A percentile compares a stretch with the other conserved stretches of the same genome.
These are phyloP conservation scores for Caprella mutica DNA, from an alignment of 2,888 invertebrate species.

Conservation along the genomic window DNA sequence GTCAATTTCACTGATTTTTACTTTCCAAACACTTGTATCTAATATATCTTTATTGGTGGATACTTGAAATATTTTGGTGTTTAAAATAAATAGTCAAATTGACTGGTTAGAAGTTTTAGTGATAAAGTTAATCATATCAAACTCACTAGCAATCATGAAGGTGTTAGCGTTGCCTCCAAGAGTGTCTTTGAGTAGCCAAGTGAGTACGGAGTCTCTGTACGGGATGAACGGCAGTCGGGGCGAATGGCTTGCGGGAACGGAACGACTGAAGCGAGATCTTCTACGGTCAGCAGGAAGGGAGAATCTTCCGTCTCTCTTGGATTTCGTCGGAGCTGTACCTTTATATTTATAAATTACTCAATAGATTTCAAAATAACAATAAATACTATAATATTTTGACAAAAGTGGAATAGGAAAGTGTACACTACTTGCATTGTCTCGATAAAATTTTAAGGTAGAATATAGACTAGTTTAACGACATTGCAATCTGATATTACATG, in stretches of 20 bases:
- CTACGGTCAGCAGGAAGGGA: background rate
- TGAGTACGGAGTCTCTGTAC: constrained; percentile 66
- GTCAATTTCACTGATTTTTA: too few species aligned
- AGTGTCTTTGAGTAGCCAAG: constrained; percentile 69
- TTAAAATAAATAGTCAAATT: too few species aligned
- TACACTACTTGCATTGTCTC: background rate
- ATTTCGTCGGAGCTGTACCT: background rate
- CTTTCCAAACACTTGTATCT: too few species aligned
- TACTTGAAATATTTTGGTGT: too few species aligned
- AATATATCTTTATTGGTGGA: too few species aligned
- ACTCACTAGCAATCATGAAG: constrained; percentile 67
- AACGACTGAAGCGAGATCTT: background rate
- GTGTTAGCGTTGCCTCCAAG: constrained; percentile 66
- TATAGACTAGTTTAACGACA: too few species aligned
- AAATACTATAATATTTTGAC: background rate
- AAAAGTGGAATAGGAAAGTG: background rate
- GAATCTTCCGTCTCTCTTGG: background rate
- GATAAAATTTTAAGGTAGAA: background rate
- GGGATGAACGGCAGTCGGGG: constrained; percentile 51
- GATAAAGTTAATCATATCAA: too few species aligned
- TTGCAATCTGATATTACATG: too few species aligned
- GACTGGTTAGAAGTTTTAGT: too few species aligned
- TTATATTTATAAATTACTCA: background rate
- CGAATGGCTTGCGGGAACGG: constrained; percentile 8
- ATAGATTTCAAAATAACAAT: background rate